Conservation (phyloP, 2,113 vertebrate species). For the Sebastes schlegelii region DNA sequence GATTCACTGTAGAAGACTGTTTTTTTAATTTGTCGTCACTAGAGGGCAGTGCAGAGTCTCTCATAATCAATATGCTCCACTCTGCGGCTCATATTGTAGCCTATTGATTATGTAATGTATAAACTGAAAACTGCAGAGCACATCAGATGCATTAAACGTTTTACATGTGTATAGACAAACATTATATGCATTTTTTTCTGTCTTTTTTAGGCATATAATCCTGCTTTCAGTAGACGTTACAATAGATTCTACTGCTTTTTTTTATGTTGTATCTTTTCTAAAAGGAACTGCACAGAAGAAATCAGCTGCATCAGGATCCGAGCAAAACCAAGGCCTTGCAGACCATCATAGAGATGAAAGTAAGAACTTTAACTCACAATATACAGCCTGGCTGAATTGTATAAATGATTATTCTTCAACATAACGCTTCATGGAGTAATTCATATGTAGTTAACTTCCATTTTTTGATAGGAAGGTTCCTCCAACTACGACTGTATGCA, state of each 20-base stretch:
- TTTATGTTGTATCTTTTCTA: conserved; percentile 76
- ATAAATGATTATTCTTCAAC: neutral
- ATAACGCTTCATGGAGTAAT: neutral
- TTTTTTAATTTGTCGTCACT: conserved; percentile 45
- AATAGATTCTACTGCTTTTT: neutral
- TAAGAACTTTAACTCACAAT: conserved; percentile 58
- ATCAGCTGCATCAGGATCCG: conserved; percentile 95
- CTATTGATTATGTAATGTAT: conserved; percentile 37
- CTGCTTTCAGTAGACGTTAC: neutral
- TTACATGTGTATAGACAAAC: neutral
- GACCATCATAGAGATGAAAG: conserved; percentile 99
- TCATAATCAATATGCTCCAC: conserved; percentile 8
- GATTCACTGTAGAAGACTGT: neutral
- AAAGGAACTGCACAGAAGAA: conserved; percentile 96
- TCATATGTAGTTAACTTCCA: neutral
- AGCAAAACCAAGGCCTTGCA: conserved; percentile 98
- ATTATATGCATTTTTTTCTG: neutral
- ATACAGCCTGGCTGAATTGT: neutral
- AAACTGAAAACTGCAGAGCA: conserved; percentile 26
- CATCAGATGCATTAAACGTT: conserved; percentile 12
- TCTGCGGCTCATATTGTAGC: conserved; percentile 9
- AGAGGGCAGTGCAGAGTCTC: conserved; percentile 64
- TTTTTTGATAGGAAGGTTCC: neutral
- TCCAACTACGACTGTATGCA: neutral
- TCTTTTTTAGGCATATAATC: neutral